Evolutionary conservation across 2,113 vertebrate species (phyloP).

Genomic region (Puntigrus tetrazona): DNA sequence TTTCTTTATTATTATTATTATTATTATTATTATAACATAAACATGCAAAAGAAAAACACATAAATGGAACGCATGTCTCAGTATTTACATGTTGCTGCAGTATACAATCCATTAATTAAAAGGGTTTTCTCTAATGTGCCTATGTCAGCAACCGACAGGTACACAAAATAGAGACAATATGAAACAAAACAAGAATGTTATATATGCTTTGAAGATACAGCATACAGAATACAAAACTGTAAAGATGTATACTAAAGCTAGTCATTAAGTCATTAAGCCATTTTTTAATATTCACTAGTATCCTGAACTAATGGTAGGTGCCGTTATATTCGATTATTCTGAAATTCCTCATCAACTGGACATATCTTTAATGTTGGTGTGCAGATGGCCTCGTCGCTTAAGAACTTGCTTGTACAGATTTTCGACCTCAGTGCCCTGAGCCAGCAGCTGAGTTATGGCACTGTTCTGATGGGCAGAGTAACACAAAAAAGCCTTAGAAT

Average conservation of each 20-base stretch:
- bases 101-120: background rate
- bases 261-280: background rate
- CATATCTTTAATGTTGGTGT: constrained; percentile 30
- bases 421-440: constrained; percentile 76
- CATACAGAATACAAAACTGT: too few species aligned
- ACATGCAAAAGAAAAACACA: background rate
- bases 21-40: too few species aligned
- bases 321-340: background rate
- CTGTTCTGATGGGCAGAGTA: constrained; percentile 72
- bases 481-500: background rate
- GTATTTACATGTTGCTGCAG: background rate
- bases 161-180: background rate
- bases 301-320: background rate
- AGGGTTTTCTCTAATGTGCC: background rate
- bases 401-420: constrained; percentile 78
- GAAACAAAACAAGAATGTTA: too few species aligned
- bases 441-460: constrained; percentile 73
- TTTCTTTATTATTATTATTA: background rate
- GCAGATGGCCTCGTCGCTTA: constrained; percentile 74
- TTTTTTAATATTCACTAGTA: background rate
- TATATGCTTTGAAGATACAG: too few species aligned
- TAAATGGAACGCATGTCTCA: background rate
- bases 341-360: constrained; percentile 31
- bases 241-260: too few species aligned
- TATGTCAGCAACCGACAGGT: background rate